A percentile compares a stretch with the other conserved stretches of the same genome.
Evolutionary conservation across 2,888 invertebrate genomes (phyloP).

Genomic region (Germaria angustata): DNA sequence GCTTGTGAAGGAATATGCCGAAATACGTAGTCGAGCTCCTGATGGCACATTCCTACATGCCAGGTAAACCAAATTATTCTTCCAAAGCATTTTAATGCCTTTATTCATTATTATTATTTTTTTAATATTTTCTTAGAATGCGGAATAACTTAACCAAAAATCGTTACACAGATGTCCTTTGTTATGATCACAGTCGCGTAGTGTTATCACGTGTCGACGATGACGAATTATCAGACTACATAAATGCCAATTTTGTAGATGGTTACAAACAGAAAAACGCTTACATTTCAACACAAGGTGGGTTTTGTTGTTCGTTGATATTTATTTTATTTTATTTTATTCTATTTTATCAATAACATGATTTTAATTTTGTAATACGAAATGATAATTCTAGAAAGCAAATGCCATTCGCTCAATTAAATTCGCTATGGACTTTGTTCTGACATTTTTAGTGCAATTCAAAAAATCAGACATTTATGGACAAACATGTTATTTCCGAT

Average conservation of each 20-base stretch:
- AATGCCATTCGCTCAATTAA: no score
- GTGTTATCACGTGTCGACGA: conserved; percentile 88
- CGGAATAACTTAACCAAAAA: conserved; percentile 90
- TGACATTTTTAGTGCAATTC: no score
- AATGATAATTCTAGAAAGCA: no score
- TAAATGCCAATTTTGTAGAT: conserved; percentile 98
- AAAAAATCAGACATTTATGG: no score
- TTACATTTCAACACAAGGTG: conserved; percentile 98
- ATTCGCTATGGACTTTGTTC: no score
- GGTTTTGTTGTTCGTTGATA: no score
- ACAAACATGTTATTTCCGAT: no score
- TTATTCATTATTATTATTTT: background rate
- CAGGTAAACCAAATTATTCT: conserved; percentile 83
- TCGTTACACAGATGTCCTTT: conserved; percentile 96
- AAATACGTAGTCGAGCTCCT: conserved; percentile 90
- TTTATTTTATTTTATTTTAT: no score
- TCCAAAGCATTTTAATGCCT: background rate
- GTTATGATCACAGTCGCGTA: conserved; percentile 97
- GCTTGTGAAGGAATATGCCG: conserved; percentile 92
- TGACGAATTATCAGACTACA: conserved; percentile 92
- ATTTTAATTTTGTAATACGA: background rate
- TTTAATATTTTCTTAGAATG: conserved; percentile 80
- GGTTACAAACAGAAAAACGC: conserved; percentile 98
- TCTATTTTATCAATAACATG: no score
- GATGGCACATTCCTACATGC: conserved; percentile 93